Conservation (phyloP, 2,888 invertebrate genomes). For the Drosophila neonasuta region DNA sequence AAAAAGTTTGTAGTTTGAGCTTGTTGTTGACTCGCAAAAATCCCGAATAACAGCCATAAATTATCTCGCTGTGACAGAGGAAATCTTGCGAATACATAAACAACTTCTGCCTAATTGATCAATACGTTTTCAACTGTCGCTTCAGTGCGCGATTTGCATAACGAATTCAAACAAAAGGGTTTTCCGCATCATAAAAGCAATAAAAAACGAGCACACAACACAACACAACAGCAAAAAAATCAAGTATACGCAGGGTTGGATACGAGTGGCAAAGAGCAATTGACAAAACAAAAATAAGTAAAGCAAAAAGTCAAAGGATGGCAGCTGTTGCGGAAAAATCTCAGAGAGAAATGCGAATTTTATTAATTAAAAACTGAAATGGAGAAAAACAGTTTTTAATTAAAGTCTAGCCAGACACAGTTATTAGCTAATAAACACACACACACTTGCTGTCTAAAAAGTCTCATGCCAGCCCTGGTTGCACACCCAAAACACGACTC, state of each 20-base stretch:
- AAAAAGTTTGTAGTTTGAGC: neutral
- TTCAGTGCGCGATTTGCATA: slow-evolving; percentile 60
- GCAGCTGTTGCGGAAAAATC: neutral
- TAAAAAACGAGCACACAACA: slow-evolving; percentile 7
- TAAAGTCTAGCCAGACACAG: neutral
- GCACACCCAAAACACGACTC: neutral
- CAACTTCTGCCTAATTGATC: slow-evolving; percentile 72
- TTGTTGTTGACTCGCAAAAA: slow-evolving; percentile 1
- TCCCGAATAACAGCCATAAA: slow-evolving; percentile 23
- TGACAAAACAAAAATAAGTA: neutral
- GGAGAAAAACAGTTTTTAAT: neutral
- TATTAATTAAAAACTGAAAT: neutral
- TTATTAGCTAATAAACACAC: neutral
- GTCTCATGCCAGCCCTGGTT: slow-evolving; percentile 7
- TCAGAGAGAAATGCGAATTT: neutral
- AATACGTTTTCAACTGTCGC: slow-evolving; percentile 55
- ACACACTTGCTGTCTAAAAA: neutral
- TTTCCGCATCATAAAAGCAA: slow-evolving; percentile 68
- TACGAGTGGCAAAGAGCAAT: neutral
- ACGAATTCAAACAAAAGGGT: slow-evolving; percentile 61
- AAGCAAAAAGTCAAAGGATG: neutral
- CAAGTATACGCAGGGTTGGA: slow-evolving; percentile 42
- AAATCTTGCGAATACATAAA: slow-evolving; percentile 48
- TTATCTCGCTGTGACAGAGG: slow-evolving; percentile 11
- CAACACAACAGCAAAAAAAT: slow-evolving; percentile 11